A percentile compares a stretch with the other conserved stretches of the same genome.
Evolutionary conservation across 1,140 invertebrate genomes (phyloP).

Genomic region (Caenorhabditis remanei): DNA sequence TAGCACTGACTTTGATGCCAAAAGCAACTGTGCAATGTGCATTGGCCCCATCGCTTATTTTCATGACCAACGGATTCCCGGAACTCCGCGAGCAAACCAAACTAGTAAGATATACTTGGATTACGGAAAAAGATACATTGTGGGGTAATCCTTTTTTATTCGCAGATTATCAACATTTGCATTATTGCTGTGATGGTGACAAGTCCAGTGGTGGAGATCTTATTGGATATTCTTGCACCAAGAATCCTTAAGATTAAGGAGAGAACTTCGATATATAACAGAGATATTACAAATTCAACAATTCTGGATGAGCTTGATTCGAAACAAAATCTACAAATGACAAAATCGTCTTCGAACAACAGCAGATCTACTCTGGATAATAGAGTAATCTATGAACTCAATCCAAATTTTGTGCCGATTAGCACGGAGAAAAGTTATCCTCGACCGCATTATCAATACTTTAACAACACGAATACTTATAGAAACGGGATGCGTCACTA

Average conservation of each 20-base stretch:
- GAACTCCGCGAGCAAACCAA: slow-evolving; percentile 39
- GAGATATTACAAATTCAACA: slow-evolving; percentile 5
- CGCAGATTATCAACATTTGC: slow-evolving; percentile 48
- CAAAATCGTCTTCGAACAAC: neutral
- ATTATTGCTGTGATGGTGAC: slow-evolving; percentile 51
- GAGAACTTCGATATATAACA: neutral
- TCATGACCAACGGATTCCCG: slow-evolving; percentile 12
- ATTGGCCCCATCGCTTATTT: slow-evolving; percentile 3
- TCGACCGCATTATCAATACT: neutral
- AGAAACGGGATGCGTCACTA: neutral
- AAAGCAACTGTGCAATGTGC: slow-evolving; percentile 34
- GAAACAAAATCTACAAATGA: neutral
- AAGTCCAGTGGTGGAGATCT: slow-evolving; percentile 18
- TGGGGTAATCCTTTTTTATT: slow-evolving; percentile 14
- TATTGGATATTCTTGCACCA: slow-evolving; percentile 30
- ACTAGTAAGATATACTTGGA: neutral
- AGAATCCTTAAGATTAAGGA: slow-evolving; percentile 24
- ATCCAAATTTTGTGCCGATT: slow-evolving; percentile 30
- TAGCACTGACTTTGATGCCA: slow-evolving; percentile 34
- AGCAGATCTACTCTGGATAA: slow-evolving; percentile 8
- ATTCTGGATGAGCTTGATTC: slow-evolving; percentile 15
- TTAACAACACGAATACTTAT: slow-evolving; percentile 17
- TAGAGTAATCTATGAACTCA: slow-evolving; percentile 7
- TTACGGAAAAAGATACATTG: neutral
- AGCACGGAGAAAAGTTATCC: neutral